A percentile compares a stretch with the other conserved stretches of the same genome.
Conservation (phyloP, 1,140 invertebrate species). For the Batillaria attramentaria region DNA sequence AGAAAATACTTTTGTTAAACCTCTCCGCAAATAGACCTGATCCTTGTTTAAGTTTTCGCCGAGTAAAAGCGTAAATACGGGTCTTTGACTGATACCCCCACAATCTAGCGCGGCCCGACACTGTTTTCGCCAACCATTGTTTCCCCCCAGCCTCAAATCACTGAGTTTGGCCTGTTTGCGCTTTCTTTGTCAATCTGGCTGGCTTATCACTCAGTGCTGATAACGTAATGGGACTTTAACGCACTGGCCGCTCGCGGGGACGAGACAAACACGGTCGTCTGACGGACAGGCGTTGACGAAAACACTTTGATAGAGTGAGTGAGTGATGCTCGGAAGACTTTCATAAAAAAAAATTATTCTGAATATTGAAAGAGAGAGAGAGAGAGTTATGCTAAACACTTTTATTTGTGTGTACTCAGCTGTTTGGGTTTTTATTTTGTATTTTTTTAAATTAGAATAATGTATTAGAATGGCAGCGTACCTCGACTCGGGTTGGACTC, state of each 20-base stretch:
- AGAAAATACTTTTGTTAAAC: neutral
- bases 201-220: neutral
- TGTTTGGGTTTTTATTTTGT: neutral
- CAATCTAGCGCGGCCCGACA: neutral
- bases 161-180: neutral
- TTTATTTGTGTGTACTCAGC: neutral
- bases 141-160: neutral
- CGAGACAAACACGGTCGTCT: neutral
- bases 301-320: neutral
- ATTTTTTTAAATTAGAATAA: neutral
- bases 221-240: constrained; percentile 24
- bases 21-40: neutral
- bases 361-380: neutral
- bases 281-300: neutral
- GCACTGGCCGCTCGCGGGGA: neutral
- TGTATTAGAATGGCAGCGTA: too few relatives aligned
- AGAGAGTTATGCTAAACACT: neutral
- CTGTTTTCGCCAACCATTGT: neutral
- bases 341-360: neutral
- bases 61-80: neutral
- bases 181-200: neutral
- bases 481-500: too few relatives aligned
- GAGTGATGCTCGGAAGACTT: neutral
- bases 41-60: too few relatives aligned
- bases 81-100: neutral